Evolutionary conservation across 2,888 invertebrate species (phyloP).

Genomic region (Meteorus colon): DNA sequence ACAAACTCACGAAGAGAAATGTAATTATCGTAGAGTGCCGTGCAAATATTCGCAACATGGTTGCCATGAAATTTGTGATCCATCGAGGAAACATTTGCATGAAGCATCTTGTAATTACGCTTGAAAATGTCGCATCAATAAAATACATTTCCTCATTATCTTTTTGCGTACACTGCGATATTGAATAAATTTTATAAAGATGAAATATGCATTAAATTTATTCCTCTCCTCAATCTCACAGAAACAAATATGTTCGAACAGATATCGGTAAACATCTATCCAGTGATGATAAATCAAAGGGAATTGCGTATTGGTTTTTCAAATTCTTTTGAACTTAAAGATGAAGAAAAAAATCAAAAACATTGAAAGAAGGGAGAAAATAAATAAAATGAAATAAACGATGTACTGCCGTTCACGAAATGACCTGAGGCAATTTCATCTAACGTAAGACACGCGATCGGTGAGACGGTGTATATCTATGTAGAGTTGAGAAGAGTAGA

Average conservation of each 20-base stretch:
- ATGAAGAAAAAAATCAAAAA: constrained; percentile 29
- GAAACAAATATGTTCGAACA: background rate
- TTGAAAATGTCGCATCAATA: background rate
- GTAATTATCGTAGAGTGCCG: constrained; percentile 63
- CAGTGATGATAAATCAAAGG: background rate
- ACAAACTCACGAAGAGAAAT: constrained; percentile 61
- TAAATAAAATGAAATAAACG: constrained; percentile 33
- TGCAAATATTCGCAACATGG: constrained; percentile 57
- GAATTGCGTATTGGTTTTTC: background rate
- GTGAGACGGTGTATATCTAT: background rate
- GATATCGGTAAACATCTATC: background rate
- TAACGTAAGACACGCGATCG: constrained; percentile 36
- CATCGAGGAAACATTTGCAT: constrained; percentile 54
- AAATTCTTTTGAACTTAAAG: constrained; percentile 14
- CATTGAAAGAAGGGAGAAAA: constrained; percentile 21
- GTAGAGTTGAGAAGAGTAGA: constrained; percentile 30
- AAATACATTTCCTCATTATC: too few relatives aligned
- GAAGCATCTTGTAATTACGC: constrained; percentile 55
- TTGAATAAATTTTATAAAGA: background rate
- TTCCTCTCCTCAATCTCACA: background rate
- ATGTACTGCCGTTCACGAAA: constrained; percentile 35
- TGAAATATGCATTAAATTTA: background rate
- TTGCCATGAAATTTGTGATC: constrained; percentile 54
- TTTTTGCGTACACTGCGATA: background rate
- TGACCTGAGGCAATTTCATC: constrained; percentile 49